Evolutionary conservation across 2,888 invertebrate genomes (phyloP), one percentile per base, ranked within the genome.

Genomic region (Gymnocheta viridis): DNA sequence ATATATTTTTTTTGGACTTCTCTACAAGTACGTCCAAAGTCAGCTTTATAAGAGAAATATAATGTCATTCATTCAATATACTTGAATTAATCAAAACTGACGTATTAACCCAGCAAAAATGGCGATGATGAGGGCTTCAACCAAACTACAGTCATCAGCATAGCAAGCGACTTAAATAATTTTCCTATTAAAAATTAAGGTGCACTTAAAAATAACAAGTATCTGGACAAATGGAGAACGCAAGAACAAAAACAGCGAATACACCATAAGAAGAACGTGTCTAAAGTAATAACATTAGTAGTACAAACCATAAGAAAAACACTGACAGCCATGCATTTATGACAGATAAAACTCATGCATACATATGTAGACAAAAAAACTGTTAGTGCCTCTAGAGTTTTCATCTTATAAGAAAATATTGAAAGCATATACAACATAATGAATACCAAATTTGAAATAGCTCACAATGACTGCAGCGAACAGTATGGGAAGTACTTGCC

Each of bases 51-150:
- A 74, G 56, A 49, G 56, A 69, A 72, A 10, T 49, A 47, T 47
- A 19, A n/a, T 60, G 51, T 44, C 54, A 47, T 82, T 66, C 54
- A 67, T 29, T 54, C 19, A 12, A 78, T 62, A 78, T 83, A 70
- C 62, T 85, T 82, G 72, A 82, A 86, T 85, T 86, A 86, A 86
- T 86, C 85, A 85, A 81, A 82, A 84, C 74, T 77, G 82, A 84
- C 76, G 73, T 80, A 81, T 74, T 81, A 79, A 86, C 76, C 82
- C 85, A 81, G 24, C 24, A 12, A 14, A 22, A 6, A 38, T 54
- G 47, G 6, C 24, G 14, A 47, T 60, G 70, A 47, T 22, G 44
- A 66, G 17, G 41, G 66, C 76, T 82, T 82, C 73, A 82, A 47
- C 27, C 47, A 64, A 67, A 62, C 62, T 82, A 62, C 51, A 72